phyloP scores from a whole-genome alignment of 2,113 vertebrate species.

The Rattus norvegicus region GRCr8 NC_086024.1:120613001-120613500 shows the following conservation, averaged over 20 bases:
- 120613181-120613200: neutral
- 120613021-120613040: neutral
- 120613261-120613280: neutral
- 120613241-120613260: neutral
- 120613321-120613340: neutral
- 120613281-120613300: neutral
- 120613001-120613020: neutral
- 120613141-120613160: neutral
- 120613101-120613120: neutral
- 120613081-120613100: neutral
- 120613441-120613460: constrained; percentile 30
- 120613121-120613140: neutral
- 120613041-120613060: neutral
- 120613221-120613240: neutral
- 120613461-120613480: neutral
- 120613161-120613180: neutral
- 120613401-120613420: constrained; percentile 33
- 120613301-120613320: neutral
- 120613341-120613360: neutral
- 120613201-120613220: neutral
- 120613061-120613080: neutral
- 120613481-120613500: neutral
- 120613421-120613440: constrained; percentile 46
- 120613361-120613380: neutral
- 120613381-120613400: neutral